Percentiles rank a stretch among this genome's conserved stretches.
Evolutionary conservation across 1,140 invertebrate genomes (phyloP).

Genomic region (Diabrotica undecimpunctata): DNA sequence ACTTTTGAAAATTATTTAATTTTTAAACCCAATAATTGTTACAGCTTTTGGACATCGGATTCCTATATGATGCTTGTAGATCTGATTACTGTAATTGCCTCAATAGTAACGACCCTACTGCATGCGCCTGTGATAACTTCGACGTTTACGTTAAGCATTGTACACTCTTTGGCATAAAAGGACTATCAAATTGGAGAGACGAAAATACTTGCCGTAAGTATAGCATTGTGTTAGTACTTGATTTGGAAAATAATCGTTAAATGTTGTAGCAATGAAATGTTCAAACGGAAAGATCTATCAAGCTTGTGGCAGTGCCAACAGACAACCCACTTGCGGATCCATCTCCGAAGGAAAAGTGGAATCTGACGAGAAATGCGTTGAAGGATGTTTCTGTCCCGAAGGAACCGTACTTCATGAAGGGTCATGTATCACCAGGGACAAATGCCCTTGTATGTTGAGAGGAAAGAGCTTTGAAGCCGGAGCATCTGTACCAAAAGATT

Average conservation of each 20-base stretch:
- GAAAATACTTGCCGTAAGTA: slow-evolving; percentile 72
- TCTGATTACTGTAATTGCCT: slow-evolving; percentile 77
- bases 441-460: slow-evolving; percentile 77
- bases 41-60: slow-evolving; percentile 54
- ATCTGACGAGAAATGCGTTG: slow-evolving; percentile 60
- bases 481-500: slow-evolving; percentile 68
- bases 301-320: slow-evolving; percentile 61
- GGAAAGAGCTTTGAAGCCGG: slow-evolving; percentile 75
- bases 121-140: slow-evolving; percentile 73
- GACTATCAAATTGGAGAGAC: slow-evolving; percentile 68
- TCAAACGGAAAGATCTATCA: slow-evolving; percentile 65
- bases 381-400: slow-evolving; percentile 82
- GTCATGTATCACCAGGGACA: slow-evolving; percentile 64
- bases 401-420: slow-evolving; percentile 68
- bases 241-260: no score
- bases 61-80: slow-evolving; percentile 63
- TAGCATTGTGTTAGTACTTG: background rate
- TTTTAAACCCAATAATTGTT: slow-evolving; percentile 20
- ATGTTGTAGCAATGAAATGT: slow-evolving; percentile 64
- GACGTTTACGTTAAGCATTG: slow-evolving; percentile 76
- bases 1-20: no score
- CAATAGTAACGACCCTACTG: slow-evolving; percentile 44
- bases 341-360: slow-evolving; percentile 39
- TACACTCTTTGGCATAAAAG: slow-evolving; percentile 57
- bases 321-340: slow-evolving; percentile 47